phyloP scores from a whole-genome alignment of 2,888 invertebrate genomes.

The Chymomyza fuscimana region DNA sequence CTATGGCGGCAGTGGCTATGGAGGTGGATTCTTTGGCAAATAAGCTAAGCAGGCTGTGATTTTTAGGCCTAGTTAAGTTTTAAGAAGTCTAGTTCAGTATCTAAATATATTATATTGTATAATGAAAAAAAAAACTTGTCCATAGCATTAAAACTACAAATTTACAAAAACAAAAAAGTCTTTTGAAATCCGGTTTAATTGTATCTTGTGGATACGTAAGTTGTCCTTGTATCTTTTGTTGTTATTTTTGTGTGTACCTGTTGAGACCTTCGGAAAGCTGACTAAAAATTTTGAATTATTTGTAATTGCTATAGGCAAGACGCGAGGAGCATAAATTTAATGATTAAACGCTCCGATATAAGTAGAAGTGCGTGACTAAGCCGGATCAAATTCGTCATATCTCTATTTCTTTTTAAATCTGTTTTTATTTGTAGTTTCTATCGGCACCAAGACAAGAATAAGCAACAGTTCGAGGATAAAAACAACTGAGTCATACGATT shows the following conservation, averaged over 20 bases:
- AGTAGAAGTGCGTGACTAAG: slow-evolving; percentile 44
- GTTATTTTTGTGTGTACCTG: slow-evolving; percentile 9
- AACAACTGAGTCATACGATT: too few species aligned
- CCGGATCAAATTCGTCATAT: not conserved
- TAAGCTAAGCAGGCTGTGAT: slow-evolving; percentile 33
- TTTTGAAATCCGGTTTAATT: not conserved
- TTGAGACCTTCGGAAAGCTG: slow-evolving; percentile 12
- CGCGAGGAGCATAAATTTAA: slow-evolving; percentile 67
- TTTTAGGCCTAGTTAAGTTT: not conserved
- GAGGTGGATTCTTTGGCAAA: slow-evolving; percentile 56
- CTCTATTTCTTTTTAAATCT: not conserved
- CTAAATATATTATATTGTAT: not conserved
- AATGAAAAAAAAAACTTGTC: slow-evolving; percentile 6
- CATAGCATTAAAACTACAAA: slow-evolving; percentile 15
- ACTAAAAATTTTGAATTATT: not conserved
- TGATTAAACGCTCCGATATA: slow-evolving; percentile 25
- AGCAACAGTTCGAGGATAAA: too few species aligned
- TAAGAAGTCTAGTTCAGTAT: not conserved
- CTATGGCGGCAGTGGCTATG: slow-evolving; percentile 54
- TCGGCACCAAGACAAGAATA: too few species aligned
- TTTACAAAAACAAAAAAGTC: not conserved
- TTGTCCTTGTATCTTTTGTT: slow-evolving; percentile 9
- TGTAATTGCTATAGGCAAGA: slow-evolving; percentile 43
- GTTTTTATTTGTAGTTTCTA: too few species aligned
- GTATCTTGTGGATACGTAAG: not conserved